Conservation (phyloP, 2,113 vertebrate species). For the Lepisosteus osseus region DNA sequence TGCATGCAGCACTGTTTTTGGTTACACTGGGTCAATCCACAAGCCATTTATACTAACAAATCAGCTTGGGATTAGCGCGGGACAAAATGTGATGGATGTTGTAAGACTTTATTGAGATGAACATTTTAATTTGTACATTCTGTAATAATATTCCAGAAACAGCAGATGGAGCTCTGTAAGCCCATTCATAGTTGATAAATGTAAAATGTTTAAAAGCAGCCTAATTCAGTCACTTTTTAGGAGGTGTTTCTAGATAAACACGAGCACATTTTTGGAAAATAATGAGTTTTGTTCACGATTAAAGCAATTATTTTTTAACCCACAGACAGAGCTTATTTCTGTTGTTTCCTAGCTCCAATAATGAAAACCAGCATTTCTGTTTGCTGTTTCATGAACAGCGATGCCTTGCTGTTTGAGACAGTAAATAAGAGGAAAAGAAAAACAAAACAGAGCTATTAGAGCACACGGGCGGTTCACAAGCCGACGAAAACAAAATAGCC, state of each 20-base stretch:
- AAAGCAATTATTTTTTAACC: neutral
- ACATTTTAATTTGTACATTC: conserved; percentile 6
- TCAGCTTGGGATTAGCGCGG: too few relatives aligned
- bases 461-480: conserved; percentile 47
- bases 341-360: neutral
- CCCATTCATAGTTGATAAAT: conserved; percentile 10
- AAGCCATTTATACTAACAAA: too few relatives aligned
- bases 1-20: neutral
- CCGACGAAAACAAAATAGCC: conserved; percentile 22
- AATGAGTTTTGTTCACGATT: neutral
- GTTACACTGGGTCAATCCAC: neutral
- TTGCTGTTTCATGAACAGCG: neutral
- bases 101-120: neutral
- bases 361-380: neutral
- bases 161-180: conserved; percentile 64
- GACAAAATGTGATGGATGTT: neutral
- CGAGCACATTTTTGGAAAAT: neutral
- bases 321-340: neutral
- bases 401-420: neutral
- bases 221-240: neutral
- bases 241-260: neutral
- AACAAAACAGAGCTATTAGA: conserved; percentile 42
- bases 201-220: neutral
- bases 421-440: too few relatives aligned
- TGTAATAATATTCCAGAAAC: conserved; percentile 39